Percentiles rank a stretch among this genome's conserved stretches.
These are phyloP conservation scores for Apocheima hispidaria DNA, from an alignment of 2,888 invertebrate species.

Conservation along the genomic window DNA sequence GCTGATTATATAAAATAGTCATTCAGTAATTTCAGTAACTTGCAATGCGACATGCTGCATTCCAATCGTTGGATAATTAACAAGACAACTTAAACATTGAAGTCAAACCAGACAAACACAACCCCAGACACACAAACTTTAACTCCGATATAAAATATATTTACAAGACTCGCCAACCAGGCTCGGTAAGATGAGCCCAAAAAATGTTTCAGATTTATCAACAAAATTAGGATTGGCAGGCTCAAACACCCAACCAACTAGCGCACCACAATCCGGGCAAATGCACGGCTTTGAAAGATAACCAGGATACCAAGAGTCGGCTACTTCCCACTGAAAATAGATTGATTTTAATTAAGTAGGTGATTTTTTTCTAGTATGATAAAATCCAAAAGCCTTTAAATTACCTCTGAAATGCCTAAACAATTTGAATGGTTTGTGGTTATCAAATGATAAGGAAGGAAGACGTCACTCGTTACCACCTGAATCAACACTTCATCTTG, in stretches of 20 bases:
- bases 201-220: conserved; percentile 55
- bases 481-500: conserved; percentile 62
- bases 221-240: conserved; percentile 54
- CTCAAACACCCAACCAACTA: conserved; percentile 86
- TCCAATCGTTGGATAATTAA: background rate
- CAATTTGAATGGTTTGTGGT: conserved; percentile 60
- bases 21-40: background rate
- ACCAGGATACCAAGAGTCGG: conserved; percentile 86
- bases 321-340: conserved; percentile 80
- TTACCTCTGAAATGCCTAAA: conserved; percentile 66
- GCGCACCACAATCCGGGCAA: conserved; percentile 85
- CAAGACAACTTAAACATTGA: background rate
- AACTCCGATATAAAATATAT: conserved; percentile 49
- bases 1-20: background rate
- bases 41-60: background rate
- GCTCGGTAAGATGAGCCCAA: conserved; percentile 61
- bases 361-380: background rate
- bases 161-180: conserved; percentile 72
- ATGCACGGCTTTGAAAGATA: conserved; percentile 86
- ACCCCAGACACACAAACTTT: conserved; percentile 42
- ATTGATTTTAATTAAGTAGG: background rate
- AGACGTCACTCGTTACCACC: conserved; percentile 57
- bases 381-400: background rate
- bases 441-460: conserved; percentile 62
- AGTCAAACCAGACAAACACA: conserved; percentile 37